Evolutionary conservation across 2,888 invertebrate species (phyloP), one percentile per base, ranked within the genome.

Genomic region (Beris morrisii): DNA sequence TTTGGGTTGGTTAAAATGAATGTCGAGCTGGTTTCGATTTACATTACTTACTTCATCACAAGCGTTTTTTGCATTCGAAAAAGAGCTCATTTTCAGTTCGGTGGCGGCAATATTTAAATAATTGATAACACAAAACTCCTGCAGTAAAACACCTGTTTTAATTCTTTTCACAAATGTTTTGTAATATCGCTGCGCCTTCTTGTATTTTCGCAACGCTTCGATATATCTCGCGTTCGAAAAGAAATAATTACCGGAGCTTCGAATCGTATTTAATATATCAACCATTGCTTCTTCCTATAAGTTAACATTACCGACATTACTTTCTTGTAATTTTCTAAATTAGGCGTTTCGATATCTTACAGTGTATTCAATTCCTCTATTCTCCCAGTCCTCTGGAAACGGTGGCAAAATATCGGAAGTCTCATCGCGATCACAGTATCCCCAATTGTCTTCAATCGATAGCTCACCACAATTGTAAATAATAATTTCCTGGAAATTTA

Each of bases 391-490:
- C 67, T 86, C 86, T 0, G 94, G 94, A 81, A 87, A 90, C 4
- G 91, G 88, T 0, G 93, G 90, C 75, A 88, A 85, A 5, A 81
- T 75, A 78, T 95, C 93, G 6, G 81, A 79, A 0, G 90, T 87
- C 31, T 86, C 90, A 75, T 93, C 93, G 58, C 82, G 82, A 75
- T 91, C 89, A 67, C 82, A 81, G 30, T 88, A 81, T 57, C 86
- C 86, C 88, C 90, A 92, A 69, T 85, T 81, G 67, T 84, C 83
- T 0, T 83, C 85, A 1, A 79, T 77, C 65, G 77, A 75, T 3
- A 86, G 82, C 80, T 92, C 90, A 0, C 94, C 95, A 75, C 93
- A 93, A 72, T 92, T 83, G 48, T 79, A 80, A 70, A 93, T 88
- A 46, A 84, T 71, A 73, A 90, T 89, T 5, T 84, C 83, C 88